These are phyloP conservation scores for Serinus canaria DNA, from an alignment of 2,113 vertebrate genomes.

Conservation along the genomic window DNA sequence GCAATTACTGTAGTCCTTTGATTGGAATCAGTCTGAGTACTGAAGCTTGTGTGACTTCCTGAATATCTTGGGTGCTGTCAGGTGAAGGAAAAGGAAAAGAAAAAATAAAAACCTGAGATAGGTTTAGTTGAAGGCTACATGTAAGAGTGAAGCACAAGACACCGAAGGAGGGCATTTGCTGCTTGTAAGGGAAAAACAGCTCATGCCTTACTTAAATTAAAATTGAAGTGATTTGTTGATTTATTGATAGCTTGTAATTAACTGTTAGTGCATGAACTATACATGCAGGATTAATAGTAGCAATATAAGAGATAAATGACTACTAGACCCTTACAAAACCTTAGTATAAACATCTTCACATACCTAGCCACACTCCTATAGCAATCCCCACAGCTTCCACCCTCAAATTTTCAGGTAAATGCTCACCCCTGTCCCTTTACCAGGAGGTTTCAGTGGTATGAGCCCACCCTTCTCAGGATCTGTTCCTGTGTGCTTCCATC, in stretches of 20 bases:
- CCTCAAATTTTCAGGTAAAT: fast-evolving
- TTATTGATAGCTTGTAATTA: neutral
- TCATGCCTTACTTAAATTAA: neutral
- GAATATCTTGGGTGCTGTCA: neutral
- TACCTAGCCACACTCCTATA: neutral
- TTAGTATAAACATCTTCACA: neutral
- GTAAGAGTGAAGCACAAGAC: neutral
- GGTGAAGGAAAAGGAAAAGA: neutral
- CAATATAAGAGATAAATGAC: neutral
- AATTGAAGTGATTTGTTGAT: neutral
- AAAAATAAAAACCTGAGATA: neutral
- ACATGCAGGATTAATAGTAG: neutral
- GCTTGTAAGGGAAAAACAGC: neutral
- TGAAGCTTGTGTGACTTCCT: neutral
- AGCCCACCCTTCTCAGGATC: neutral
- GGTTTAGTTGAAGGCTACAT: neutral
- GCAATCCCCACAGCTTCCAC: neutral
- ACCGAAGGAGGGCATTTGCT: neutral
- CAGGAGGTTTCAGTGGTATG: neutral
- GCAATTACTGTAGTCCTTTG: neutral
- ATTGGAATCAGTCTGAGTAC: neutral
- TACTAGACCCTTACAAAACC: neutral
- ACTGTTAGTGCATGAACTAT: neutral
- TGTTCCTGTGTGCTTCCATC: neutral
- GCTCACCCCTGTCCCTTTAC: neutral